A percentile compares a stretch with the other conserved stretches of the same genome.
phyloP scores from a whole-genome alignment of 1,140 invertebrate genomes.

The Orius laevigatus region DNA sequence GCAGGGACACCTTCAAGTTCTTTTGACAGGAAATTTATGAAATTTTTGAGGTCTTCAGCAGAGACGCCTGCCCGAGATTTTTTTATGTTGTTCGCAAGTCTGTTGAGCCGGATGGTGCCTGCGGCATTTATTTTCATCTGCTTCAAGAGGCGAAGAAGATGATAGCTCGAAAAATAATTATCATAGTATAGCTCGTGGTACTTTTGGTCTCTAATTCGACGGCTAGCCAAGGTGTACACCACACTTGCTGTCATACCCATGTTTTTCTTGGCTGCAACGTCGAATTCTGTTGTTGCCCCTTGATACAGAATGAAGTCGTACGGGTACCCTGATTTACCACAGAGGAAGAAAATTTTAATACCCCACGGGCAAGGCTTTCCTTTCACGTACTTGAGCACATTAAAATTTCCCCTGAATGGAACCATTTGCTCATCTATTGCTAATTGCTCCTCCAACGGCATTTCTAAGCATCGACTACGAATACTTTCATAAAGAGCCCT shows the following conservation, averaged over 20 bases:
- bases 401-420: slow-evolving; percentile 21
- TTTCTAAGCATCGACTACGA: slow-evolving; percentile 7
- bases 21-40: slow-evolving; percentile 23
- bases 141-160: slow-evolving; percentile 25
- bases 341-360: slow-evolving; percentile 20
- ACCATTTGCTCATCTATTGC: slow-evolving; percentile 24
- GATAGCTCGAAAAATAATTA: slow-evolving; percentile 25
- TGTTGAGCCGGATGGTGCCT: slow-evolving; percentile 24
- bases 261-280: slow-evolving; percentile 4
- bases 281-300: slow-evolving; percentile 17
- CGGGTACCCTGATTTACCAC: slow-evolving; percentile 19
- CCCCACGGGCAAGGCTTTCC: slow-evolving; percentile 16
- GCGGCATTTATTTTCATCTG: slow-evolving; percentile 25
- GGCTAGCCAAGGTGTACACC: not conserved
- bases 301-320: slow-evolving; percentile 23
- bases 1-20: slow-evolving; percentile 23
- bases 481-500: slow-evolving; percentile 1
- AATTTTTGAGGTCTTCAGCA: slow-evolving; percentile 17
- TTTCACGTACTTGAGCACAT: slow-evolving; percentile 19
- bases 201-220: not conserved
- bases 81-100: slow-evolving; percentile 24
- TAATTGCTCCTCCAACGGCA: slow-evolving; percentile 3
- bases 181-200: slow-evolving; percentile 19
- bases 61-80: slow-evolving; percentile 18
- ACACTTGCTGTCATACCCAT: slow-evolving; percentile 10